Percentiles rank a stretch among this genome's conserved stretches.
phyloP scores from a whole-genome alignment of 2,888 invertebrate genomes.

The Ormyrus rosae region DNA sequence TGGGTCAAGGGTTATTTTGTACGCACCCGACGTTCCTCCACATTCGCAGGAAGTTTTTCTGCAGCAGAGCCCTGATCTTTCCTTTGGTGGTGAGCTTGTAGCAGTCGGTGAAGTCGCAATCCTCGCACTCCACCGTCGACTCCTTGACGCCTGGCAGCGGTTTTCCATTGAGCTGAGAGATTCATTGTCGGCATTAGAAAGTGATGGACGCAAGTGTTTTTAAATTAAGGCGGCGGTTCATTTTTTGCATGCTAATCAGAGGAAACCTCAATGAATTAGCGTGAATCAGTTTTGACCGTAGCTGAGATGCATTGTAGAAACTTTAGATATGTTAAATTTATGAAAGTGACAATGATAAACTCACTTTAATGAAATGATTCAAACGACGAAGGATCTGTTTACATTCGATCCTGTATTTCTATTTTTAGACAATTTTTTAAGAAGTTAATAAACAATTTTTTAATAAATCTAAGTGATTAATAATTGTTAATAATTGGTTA shows the following conservation, averaged over 20 bases:
- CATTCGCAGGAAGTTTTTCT: constrained; percentile 93
- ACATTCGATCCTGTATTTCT: no score
- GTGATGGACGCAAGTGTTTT: neutral
- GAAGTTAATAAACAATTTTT: no score
- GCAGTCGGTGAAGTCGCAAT: constrained; percentile 79
- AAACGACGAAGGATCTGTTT: no score
- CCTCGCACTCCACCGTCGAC: constrained; percentile 79
- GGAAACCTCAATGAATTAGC: neutral
- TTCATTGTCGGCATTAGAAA: no score
- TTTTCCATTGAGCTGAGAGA: constrained; percentile 71
- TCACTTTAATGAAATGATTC: no score
- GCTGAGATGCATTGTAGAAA: no score
- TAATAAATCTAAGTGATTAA: no score
- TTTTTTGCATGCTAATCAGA: neutral
- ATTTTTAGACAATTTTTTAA: no score
- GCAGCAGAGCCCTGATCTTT: constrained; percentile 89
- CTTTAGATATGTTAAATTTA: no score
- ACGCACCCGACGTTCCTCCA: constrained; percentile 90
- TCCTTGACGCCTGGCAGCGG: constrained; percentile 69
- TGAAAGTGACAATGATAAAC: no score
- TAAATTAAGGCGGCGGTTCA: neutral
- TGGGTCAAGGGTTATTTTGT: neutral
- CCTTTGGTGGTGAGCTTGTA: constrained; percentile 86
- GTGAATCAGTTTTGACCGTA: neutral
- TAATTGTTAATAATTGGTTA: no score